Evolutionary conservation across 2,888 invertebrate species (phyloP).

Genomic region (Lumbricus terrestris): DNA sequence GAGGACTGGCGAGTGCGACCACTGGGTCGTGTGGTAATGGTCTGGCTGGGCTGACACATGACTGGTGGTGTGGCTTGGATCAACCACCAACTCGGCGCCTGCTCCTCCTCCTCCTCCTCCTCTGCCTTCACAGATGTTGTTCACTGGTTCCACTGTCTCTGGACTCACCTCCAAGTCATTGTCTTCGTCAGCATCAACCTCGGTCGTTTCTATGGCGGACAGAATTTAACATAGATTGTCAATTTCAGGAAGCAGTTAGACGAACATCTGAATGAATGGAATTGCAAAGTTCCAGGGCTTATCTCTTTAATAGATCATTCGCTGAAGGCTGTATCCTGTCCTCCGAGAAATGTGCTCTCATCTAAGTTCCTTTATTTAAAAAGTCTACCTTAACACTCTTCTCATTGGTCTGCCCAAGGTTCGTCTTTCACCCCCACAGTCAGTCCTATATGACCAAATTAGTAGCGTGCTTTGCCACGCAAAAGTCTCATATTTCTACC

Average conservation of each 20-base stretch:
- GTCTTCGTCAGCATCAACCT: background rate
- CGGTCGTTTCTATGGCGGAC: background rate
- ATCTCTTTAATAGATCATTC: too few species aligned
- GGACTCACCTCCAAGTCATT: background rate
- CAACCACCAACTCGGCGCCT: background rate
- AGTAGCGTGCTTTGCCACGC: too few species aligned
- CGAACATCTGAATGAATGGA: background rate
- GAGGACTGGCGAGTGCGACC: conserved; percentile 13
- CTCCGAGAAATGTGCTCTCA: too few species aligned
- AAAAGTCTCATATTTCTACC: too few species aligned
- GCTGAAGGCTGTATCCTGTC: too few species aligned
- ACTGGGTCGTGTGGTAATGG: conserved; percentile 7
- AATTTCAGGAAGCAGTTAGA: background rate
- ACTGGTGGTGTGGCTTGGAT: background rate
- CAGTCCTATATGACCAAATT: too few species aligned
- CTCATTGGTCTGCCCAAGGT: too few species aligned
- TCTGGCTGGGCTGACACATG: background rate
- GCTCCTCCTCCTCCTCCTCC: background rate
- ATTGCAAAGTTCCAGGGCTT: background rate
- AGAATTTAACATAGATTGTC: background rate
- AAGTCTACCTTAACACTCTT: too few species aligned
- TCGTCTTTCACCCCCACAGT: too few species aligned
- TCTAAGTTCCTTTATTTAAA: too few species aligned
- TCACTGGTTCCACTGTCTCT: background rate
- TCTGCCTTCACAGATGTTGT: background rate